Base-by-base conservation (phyloP, 2,888 invertebrate species). In the Perizoma affinitatum region DNA sequence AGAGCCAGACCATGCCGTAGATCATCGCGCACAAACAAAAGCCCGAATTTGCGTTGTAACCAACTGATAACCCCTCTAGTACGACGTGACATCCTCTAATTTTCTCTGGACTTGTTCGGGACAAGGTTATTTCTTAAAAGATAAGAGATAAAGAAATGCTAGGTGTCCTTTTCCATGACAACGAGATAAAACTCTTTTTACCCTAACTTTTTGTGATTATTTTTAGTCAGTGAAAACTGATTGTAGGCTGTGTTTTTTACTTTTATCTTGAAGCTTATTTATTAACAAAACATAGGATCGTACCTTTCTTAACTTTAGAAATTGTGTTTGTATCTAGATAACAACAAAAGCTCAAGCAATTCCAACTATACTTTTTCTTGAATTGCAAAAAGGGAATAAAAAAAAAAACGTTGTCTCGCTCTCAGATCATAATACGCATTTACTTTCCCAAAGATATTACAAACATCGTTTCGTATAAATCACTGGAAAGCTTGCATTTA, bases 21-120 rank as follows among this genome's bases (percentile, higher is more conserved):
- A 86, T 85, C 80, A 79, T 70, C 71, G 67, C 70, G 72, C 74
- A 75, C 80, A 86, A 87, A 90, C 89, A 88, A 89, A 90, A 85
- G 84, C 80, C 82, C 79, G 84, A 22, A 89, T 91, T 90, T 90
- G 85, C 91, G 90, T 89, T 88, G 88, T 88, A 89, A 88, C 84
- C 82, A 86, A 85, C 86, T 85, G 86, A 88, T 88, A 87, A 88
- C 87, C 83, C 80, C 79, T 76, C 80, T 75, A 78, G 79, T 78
- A 75, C 81, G 75, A 72, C 69, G 76, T 71, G 76, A 72, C 73
- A 75, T 73, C 76, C 78, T 82, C 76, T 84, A 83, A 86, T 86
- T 85, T 84, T 76, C 75, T 74, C 73, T 75, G 74, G 79, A 79
- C 73, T 71, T 75, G 69, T 72, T 74, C 71, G 70, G 79, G 82